Conservation (phyloP, 1,140 invertebrate species). For the Andricus grossulariae region DNA sequence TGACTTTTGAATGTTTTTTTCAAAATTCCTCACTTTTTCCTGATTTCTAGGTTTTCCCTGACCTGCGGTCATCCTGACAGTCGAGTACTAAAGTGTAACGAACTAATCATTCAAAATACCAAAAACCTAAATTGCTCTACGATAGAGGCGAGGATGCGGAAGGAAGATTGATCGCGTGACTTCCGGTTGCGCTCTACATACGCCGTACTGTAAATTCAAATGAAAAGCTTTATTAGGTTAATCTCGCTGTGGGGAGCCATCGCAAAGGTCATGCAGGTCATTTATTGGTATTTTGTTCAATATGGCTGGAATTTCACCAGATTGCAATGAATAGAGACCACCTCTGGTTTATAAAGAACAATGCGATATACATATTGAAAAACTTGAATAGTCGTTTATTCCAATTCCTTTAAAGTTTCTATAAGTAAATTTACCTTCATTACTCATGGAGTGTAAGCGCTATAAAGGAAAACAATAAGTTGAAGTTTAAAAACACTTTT, state of each 20-base stretch:
- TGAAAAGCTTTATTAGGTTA: constrained; percentile 32
- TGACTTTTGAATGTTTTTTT: no score
- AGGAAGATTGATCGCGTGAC: constrained; percentile 28
- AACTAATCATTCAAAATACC: constrained; percentile 13
- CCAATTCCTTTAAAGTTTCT: no score
- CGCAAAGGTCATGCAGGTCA: constrained; percentile 19
- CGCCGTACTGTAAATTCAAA: constrained; percentile 22
- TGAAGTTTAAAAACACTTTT: no score
- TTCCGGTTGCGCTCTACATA: constrained; percentile 27
- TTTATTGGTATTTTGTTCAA: constrained; percentile 26
- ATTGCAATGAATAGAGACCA: constrained; percentile 14
- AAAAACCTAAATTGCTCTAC: constrained; percentile 14
- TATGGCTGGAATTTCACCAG: constrained; percentile 23
- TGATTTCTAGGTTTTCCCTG: no score
- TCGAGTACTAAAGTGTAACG: background rate
- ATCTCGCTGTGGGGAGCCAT: constrained; percentile 23
- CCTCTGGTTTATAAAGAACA: no score
- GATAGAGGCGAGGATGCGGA: constrained; percentile 23
- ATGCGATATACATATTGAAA: no score
- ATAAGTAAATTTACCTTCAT: no score
- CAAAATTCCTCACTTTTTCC: no score
- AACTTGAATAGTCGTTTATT: no score
- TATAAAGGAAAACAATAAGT: no score
- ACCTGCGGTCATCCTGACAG: background rate
- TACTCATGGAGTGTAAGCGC: no score